Evolutionary conservation across 2,888 invertebrate species (phyloP).

Genomic region (Diaperis boleti): DNA sequence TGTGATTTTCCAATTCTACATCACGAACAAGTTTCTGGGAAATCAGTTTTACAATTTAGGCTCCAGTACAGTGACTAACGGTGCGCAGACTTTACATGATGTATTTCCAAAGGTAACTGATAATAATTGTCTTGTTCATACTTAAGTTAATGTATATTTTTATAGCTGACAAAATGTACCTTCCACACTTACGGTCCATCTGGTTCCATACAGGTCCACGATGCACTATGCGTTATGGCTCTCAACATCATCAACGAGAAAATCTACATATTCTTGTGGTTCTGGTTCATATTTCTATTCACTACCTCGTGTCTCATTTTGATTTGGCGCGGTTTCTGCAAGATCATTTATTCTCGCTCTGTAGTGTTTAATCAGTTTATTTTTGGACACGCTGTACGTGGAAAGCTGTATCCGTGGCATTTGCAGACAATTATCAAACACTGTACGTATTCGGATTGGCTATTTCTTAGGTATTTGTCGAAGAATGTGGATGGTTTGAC

Average conservation of each 20-base stretch:
- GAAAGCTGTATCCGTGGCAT: conserved; percentile 75
- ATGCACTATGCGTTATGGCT: conserved; percentile 87
- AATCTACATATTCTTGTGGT: conserved; percentile 89
- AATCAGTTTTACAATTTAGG: conserved; percentile 83
- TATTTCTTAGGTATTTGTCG: conserved; percentile 86
- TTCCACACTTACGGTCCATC: conserved; percentile 92
- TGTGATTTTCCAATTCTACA: conserved; percentile 81
- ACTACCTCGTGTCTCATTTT: conserved; percentile 75
- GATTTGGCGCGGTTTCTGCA: conserved; percentile 78
- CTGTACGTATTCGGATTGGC: conserved; percentile 84
- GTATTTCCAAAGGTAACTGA: conserved; percentile 86
- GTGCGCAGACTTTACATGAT: conserved; percentile 78
- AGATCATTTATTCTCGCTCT: conserved; percentile 76
- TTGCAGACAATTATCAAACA: conserved; percentile 75
- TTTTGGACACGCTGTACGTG: conserved; percentile 73
- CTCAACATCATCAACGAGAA: conserved; percentile 93
- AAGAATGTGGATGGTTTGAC: conserved; percentile 84
- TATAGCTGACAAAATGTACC: conserved; percentile 86
- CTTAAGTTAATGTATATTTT: conserved; percentile 22
- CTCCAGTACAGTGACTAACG: conserved; percentile 70
- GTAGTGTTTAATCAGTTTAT: conserved; percentile 74
- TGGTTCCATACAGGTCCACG: conserved; percentile 86
- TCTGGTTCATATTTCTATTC: conserved; percentile 83
- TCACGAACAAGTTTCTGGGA: conserved; percentile 83
- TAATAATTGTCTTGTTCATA: no score